Evolutionary conservation across 2,113 vertebrate species (phyloP), one percentile per base, ranked within the genome.

Genomic region (Tympanuchus pallidicinctus): DNA sequence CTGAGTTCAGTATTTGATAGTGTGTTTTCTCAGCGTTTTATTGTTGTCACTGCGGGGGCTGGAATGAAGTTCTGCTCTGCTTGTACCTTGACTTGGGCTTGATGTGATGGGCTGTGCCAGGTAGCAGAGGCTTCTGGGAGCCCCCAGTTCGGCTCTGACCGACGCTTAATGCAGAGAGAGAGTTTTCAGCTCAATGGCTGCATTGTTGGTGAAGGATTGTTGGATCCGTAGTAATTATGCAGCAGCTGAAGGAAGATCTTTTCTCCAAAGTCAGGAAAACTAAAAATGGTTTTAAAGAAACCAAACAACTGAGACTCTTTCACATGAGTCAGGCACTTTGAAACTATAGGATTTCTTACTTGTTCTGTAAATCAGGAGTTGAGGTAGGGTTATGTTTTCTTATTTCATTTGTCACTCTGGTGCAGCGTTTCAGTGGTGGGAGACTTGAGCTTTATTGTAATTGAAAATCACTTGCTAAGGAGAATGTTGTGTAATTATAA

Each of bases 1-100:
- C 98, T 98, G 98, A 98, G 98, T 98, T 98, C 98, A 98, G 98
- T 98, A 98, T 98, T 98, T 98, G 98, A 97, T 98, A 97, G 98
- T 98, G 97, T 98, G 97, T 98, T 98, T 98, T 98, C 98, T 98
- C 96, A 97, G 97, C 97, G 71, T 97, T 98, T 98, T 98, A 98
- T 98, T 98, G 97, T 98, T 98, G 97, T 98, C 98, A 97, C 96
- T 96, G 97, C 97, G 78, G 98, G 97, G 97, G 98, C 97, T 98
- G 97, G 98, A 98, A 97, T 97, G 97, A 97, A 98, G 98, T 98
- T 98, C 96, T 96, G 93, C 97, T 98, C 96, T 97, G 97, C 97
- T 98, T 96, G 97, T 98, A 97, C 97, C 98, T 97, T 97, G 97
- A 97, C 97, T 97, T 94, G 93, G 95, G 94, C 96, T 96, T 97